phyloP scores from a whole-genome alignment of 2,797 vertebrate species.

The Enteromius paludinosus region DNA sequence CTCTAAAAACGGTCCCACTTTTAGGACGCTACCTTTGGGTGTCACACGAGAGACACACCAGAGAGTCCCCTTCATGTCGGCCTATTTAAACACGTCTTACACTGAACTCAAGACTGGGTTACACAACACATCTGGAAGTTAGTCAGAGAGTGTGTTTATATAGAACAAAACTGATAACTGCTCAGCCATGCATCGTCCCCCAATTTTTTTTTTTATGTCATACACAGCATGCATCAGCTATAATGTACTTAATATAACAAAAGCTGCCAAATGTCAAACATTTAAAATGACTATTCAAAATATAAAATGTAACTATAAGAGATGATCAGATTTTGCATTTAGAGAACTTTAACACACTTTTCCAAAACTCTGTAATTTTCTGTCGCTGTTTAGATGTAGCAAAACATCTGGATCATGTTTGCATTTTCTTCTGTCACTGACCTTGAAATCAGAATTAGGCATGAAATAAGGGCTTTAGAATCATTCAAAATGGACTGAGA shows the following conservation, averaged over 20 bases:
- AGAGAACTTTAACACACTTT: not conserved
- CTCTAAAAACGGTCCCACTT: slow-evolving; percentile 30
- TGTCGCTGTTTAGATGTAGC: not conserved
- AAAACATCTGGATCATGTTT: not conserved
- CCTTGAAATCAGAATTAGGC: no score
- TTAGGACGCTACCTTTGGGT: slow-evolving; percentile 20
- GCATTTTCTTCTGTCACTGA: not conserved
- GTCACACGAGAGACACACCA: slow-evolving; percentile 14
- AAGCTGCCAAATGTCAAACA: not conserved
- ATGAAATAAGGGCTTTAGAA: not conserved
- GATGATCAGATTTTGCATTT: not conserved
- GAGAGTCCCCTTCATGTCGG: slow-evolving; percentile 25
- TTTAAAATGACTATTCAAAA: no score
- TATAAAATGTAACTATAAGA: no score
- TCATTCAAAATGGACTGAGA: not conserved
- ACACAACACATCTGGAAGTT: slow-evolving; percentile 11
- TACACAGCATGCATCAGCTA: not conserved
- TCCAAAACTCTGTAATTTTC: not conserved
- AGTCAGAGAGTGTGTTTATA: not conserved
- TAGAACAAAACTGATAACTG: slow-evolving; percentile 7
- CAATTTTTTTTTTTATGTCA: not conserved
- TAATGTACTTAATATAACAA: not conserved
- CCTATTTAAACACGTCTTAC: slow-evolving; percentile 22
- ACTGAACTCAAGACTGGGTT: slow-evolving; percentile 11
- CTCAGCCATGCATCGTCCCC: not conserved